Percentiles rank a stretch among this genome's conserved stretches.
Evolutionary conservation across 2,888 invertebrate genomes (phyloP).

Genomic region (Drosophila pullipes): DNA sequence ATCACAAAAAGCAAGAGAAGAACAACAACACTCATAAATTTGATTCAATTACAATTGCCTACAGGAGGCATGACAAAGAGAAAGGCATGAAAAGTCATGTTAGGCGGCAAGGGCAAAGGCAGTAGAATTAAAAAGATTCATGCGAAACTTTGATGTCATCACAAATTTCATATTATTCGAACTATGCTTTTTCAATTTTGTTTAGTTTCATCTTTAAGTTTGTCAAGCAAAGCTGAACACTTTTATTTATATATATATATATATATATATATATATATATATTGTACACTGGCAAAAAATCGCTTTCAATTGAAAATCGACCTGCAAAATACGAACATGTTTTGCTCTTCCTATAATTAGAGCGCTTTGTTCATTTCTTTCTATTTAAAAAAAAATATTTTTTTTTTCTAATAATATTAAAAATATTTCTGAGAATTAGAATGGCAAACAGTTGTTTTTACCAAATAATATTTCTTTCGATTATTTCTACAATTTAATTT

Average conservation of each 20-base stretch:
- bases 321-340: too few species aligned
- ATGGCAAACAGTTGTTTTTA: neutral
- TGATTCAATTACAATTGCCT: conserved; percentile 46
- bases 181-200: neutral
- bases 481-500: neutral
- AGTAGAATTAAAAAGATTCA: conserved; percentile 2
- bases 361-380: neutral
- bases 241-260: neutral
- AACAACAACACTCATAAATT: conserved; percentile 45
- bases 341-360: too few species aligned
- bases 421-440: neutral
- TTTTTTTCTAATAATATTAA: neutral
- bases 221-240: neutral
- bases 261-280: neutral
- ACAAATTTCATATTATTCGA: neutral
- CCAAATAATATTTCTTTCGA: neutral
- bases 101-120: conserved; percentile 10
- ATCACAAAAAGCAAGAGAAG: neutral
- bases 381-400: neutral
- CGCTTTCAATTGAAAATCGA: neutral
- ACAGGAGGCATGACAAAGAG: conserved; percentile 23
- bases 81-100: conserved; percentile 49
- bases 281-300: neutral
- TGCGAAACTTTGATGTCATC: neutral
- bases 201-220: too few species aligned